phyloP scores from a whole-genome alignment of 2,797 vertebrate genomes.

The Spondyliosoma cantharus region DNA sequence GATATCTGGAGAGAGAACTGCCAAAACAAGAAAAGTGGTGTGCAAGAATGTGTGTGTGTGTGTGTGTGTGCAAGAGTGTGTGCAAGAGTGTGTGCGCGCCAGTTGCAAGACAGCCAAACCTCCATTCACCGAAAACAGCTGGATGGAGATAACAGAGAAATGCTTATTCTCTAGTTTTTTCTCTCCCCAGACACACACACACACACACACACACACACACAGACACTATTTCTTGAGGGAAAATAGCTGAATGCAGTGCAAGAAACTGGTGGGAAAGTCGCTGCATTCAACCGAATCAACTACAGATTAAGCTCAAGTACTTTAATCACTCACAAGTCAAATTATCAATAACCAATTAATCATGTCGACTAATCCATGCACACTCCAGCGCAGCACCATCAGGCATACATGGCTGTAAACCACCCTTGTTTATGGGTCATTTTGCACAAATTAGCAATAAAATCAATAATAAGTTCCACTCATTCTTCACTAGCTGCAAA shows the following conservation, averaged over 20 bases:
- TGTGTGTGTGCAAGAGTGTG: conserved; percentile 14
- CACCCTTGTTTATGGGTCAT: background rate
- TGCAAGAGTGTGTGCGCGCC: conserved; percentile 25
- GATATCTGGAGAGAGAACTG: conserved; percentile 23
- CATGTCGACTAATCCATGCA: conserved; percentile 3
- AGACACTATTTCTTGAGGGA: background rate
- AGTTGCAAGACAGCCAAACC: conserved; percentile 29
- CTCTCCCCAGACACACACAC: background rate
- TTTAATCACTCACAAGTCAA: conserved; percentile 45
- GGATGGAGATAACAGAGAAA: conserved; percentile 65
- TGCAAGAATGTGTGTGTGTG: conserved; percentile 13
- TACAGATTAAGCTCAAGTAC: conserved; percentile 20
- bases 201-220: conserved; percentile 9
- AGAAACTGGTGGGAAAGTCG: conserved; percentile 22
- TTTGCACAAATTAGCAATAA: background rate
- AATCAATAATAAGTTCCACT: background rate
- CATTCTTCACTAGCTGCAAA: background rate
- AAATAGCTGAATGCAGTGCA: conserved; percentile 37
- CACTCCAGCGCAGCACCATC: background rate
- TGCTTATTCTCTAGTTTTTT: conserved; percentile 49
- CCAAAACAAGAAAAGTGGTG: conserved; percentile 39
- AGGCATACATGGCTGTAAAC: background rate
- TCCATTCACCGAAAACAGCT: conserved; percentile 69
- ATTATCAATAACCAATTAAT: conserved; percentile 42
- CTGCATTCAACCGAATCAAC: conserved; percentile 30